A percentile compares a stretch with the other conserved stretches of the same genome.
These are phyloP conservation scores for Piaya cayana DNA, from an alignment of 2,113 vertebrate genomes.

Conservation along the genomic window DNA sequence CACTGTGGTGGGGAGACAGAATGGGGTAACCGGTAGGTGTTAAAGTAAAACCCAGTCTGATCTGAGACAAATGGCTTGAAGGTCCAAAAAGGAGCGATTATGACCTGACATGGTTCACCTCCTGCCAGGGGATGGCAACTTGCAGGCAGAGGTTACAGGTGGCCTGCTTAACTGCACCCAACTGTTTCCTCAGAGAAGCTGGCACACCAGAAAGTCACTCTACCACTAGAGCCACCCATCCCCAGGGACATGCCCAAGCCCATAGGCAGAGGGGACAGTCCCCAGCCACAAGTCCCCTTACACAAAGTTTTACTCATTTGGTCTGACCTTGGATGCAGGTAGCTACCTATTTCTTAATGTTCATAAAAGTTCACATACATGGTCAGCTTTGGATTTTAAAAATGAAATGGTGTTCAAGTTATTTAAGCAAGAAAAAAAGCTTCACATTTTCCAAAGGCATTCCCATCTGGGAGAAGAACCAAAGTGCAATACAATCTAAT, in stretches of 20 bases:
- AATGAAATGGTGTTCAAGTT: not conserved
- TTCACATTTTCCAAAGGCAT: not conserved
- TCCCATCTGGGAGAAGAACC: not conserved
- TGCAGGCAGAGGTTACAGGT: not conserved
- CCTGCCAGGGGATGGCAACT: not conserved
- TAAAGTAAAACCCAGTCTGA: not conserved
- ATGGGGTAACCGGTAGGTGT: not conserved
- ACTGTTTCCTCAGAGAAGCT: not conserved
- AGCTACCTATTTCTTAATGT: not conserved
- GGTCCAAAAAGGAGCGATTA: not conserved
- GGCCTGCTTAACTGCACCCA: accelerated
- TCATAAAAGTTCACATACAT: not conserved
- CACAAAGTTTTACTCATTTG: not conserved
- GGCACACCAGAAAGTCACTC: not conserved
- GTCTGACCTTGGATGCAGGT: not conserved
- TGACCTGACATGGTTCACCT: accelerated
- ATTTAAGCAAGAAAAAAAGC: not conserved
- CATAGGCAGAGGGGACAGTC: not conserved
- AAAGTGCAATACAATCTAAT: not conserved
- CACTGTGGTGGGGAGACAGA: accelerated
- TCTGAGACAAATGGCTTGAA: not conserved
- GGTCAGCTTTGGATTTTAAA: not conserved
- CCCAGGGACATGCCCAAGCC: not conserved
- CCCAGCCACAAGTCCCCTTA: not conserved
- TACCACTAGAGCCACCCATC: not conserved